Evolutionary conservation across 2,113 vertebrate genomes (phyloP), one percentile per base, ranked within the genome.

Genomic region (Pardalotus punctatus): DNA sequence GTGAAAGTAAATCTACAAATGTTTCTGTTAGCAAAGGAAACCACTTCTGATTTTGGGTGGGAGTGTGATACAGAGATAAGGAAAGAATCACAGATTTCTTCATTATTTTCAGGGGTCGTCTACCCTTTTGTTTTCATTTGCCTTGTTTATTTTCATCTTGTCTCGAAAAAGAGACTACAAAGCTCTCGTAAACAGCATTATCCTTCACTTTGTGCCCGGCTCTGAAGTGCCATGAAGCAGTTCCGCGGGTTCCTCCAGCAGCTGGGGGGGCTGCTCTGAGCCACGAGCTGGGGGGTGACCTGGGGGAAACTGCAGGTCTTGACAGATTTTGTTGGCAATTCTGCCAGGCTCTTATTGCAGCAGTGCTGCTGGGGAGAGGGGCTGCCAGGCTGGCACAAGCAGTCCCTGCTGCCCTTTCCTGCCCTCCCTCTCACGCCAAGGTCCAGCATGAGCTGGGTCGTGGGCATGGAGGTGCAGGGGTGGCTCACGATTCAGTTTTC

Each of bases 1-100:
- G 60, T 73, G 65, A 38, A 92, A 82, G 51, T 65, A 88, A 85
- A 91, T 71, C 72, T 83, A 74, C 33, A 65, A 56, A 81, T 69
- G 21, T 65, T 80, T 70, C 60, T 69, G 40, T 62, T 35, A 81
- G 62, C 16, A 35, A 81, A 72, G 25, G n/a, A 82, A 87, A 74
- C 15, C 8, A 6, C 7, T 88, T 72, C 25, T 79, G 29, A 31
- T 90, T 64, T 78, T 27, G 31, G 29, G n/a, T 67, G 31, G n/a
- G 56, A 81, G 40, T 43, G 16, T 24, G 62, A 51, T 57, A 35
- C 17, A 36, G 35, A 22, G 40, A 60, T 64, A 69, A 61, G n/a
- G 35, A 58, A 64, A 86, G n/a, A 40, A 92, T 70, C 54, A 33
- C 1, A 2, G 9, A 24, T 93, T 65, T 60, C 21, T 67, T 54